These are phyloP conservation scores for Drosophila lacteicornis DNA, from an alignment of 1,140 invertebrate genomes.

Conservation along the genomic window DNA sequence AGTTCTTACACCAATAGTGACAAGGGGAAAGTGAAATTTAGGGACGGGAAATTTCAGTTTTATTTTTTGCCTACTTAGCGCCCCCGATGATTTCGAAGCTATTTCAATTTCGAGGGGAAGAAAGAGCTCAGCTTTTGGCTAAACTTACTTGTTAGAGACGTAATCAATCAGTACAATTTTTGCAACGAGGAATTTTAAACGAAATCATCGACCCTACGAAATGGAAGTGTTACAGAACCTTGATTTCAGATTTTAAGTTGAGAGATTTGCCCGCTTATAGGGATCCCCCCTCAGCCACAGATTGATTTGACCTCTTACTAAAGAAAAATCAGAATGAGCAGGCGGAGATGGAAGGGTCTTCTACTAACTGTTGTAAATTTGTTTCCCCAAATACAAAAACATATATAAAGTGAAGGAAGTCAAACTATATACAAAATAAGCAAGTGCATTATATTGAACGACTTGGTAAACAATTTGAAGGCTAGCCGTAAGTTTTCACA, in stretches of 20 bases:
- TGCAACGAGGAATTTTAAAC: constrained; percentile 78
- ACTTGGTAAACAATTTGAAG: constrained; percentile 44
- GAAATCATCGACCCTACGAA: constrained; percentile 15
- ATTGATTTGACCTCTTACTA: constrained; percentile 17
- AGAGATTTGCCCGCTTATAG: neutral
- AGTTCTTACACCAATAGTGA: constrained; percentile 57
- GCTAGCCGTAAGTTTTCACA: constrained; percentile 72
- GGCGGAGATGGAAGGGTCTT: constrained; percentile 4
- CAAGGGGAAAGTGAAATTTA: constrained; percentile 32
- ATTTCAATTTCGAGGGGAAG: constrained; percentile 23
- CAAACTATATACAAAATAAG: constrained; percentile 64
- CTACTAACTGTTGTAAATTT: constrained; percentile 60
- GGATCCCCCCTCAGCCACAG: neutral
- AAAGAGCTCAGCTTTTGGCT: constrained; percentile 37
- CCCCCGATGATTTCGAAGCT: constrained; percentile 12
- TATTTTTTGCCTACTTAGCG: constrained; percentile 11
- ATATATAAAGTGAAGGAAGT: constrained; percentile 30
- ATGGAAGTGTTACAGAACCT: constrained; percentile 1
- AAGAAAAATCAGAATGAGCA: constrained; percentile 3
- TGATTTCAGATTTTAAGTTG: constrained; percentile 12
- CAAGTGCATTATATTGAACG: constrained; percentile 76
- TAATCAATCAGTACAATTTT: constrained; percentile 75
- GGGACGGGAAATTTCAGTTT: constrained; percentile 16
- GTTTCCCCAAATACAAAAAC: constrained; percentile 43
- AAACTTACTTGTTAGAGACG: constrained; percentile 60